Evolutionary conservation across 1,140 invertebrate species (phyloP).

Genomic region (Penaeus chinensis): DNA sequence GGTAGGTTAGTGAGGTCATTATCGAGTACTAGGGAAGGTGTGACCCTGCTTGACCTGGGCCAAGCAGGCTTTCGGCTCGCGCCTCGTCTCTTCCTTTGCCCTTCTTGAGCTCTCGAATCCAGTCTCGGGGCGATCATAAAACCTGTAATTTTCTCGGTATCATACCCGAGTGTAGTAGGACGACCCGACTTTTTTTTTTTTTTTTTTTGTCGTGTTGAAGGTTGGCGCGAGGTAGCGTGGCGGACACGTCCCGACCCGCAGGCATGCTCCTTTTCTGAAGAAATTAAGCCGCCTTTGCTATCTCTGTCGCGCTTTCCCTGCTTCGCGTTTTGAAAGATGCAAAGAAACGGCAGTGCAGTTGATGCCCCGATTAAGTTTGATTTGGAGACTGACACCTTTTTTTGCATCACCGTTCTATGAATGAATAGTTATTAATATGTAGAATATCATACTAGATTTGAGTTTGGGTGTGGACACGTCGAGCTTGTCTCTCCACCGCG

Average conservation of each 20-base stretch:
- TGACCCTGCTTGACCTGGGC: conserved; percentile 30
- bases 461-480: not conserved
- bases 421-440: not conserved
- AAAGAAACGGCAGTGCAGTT: too few species aligned
- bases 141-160: conserved; percentile 9
- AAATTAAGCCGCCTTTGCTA: too few species aligned
- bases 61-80: not conserved
- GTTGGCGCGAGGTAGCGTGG: too few species aligned
- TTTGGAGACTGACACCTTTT: too few species aligned
- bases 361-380: too few species aligned
- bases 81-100: not conserved
- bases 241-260: too few species aligned
- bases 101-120: conserved; percentile 8
- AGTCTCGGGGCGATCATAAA: conserved; percentile 12
- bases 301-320: too few species aligned
- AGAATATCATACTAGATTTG: not conserved
- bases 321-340: too few species aligned
- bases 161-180: not conserved
- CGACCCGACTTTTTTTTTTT: not conserved
- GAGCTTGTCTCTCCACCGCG: not conserved
- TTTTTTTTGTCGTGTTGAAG: not conserved
- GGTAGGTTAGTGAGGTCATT: not conserved
- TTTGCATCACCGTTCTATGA: too few species aligned
- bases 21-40: conserved; percentile 16
- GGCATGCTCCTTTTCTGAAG: too few species aligned